Evolutionary conservation across 2,797 vertebrate species (phyloP).

Genomic region (Coregonus suidteri): DNA sequence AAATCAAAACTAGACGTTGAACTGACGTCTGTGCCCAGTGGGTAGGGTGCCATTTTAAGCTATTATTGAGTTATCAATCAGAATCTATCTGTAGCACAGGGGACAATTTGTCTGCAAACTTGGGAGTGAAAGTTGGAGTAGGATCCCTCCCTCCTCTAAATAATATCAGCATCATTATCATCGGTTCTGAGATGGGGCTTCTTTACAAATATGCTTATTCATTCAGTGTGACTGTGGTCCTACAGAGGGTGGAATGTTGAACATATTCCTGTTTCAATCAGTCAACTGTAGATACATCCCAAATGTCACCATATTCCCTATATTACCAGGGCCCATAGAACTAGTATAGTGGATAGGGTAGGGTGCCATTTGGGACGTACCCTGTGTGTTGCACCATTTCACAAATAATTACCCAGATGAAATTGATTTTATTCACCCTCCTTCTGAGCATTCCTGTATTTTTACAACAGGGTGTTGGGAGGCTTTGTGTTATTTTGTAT

Average conservation of each 20-base stretch:
- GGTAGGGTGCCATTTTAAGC: not conserved
- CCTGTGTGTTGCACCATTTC: slow-evolving; percentile 47
- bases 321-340: not conserved
- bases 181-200: slow-evolving; percentile 41
- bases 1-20: no score
- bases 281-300: not conserved
- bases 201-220: slow-evolving; percentile 51
- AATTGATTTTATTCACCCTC: slow-evolving; percentile 56
- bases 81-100: not conserved
- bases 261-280: slow-evolving; percentile 54
- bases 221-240: slow-evolving; percentile 43
- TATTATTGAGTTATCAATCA: slow-evolving; percentile 10
- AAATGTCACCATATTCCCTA: not conserved
- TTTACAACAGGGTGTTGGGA: slow-evolving; percentile 24
- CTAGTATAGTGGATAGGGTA: not conserved
- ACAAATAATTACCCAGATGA: slow-evolving; percentile 61
- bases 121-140: slow-evolving; percentile 28
- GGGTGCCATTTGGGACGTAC: not conserved
- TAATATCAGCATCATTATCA: slow-evolving; percentile 40
- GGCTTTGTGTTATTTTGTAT: slow-evolving; percentile 24
- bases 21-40: no score
- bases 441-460: slow-evolving; percentile 39
- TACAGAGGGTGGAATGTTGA: slow-evolving; percentile 2
- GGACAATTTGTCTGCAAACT: not conserved
- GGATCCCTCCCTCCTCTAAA: not conserved